A percentile compares a stretch with the other conserved stretches of the same genome.
These are phyloP conservation scores for Conopomorpha cramerella DNA, from an alignment of 1,140 invertebrate species.

Conservation along the genomic window DNA sequence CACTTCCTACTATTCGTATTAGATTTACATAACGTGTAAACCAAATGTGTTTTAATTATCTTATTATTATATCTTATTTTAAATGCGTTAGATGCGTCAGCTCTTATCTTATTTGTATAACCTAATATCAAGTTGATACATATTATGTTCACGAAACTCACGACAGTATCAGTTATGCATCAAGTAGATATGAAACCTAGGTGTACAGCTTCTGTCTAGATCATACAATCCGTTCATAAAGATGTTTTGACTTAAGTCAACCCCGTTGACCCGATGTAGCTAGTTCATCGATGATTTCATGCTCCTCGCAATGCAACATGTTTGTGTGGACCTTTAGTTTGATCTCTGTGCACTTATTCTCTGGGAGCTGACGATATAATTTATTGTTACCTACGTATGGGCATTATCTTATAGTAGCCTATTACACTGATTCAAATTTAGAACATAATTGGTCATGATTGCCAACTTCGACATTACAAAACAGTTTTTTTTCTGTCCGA, in stretches of 20 bases:
- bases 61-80: too few relatives aligned
- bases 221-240: neutral
- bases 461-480: neutral
- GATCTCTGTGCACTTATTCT: neutral
- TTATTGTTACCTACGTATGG: neutral
- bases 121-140: neutral
- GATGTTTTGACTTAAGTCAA: neutral
- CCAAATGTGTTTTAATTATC: too few relatives aligned
- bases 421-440: neutral
- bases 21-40: too few relatives aligned
- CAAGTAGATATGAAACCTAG: too few relatives aligned
- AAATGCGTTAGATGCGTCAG: neutral
- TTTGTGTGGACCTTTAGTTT: neutral
- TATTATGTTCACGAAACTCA: neutral
- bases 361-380: neutral
- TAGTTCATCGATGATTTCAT: neutral
- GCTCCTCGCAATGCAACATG: too few relatives aligned
- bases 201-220: too few relatives aligned
- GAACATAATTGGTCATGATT: neutral
- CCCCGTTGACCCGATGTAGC: neutral
- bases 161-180: too few relatives aligned
- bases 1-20: too few relatives aligned
- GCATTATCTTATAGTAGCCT: neutral
- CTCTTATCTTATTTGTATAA: neutral
- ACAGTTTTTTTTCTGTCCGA: too few relatives aligned